Base-by-base conservation (phyloP, 2,888 invertebrate species). In the Megastigmus dorsalis region DNA sequence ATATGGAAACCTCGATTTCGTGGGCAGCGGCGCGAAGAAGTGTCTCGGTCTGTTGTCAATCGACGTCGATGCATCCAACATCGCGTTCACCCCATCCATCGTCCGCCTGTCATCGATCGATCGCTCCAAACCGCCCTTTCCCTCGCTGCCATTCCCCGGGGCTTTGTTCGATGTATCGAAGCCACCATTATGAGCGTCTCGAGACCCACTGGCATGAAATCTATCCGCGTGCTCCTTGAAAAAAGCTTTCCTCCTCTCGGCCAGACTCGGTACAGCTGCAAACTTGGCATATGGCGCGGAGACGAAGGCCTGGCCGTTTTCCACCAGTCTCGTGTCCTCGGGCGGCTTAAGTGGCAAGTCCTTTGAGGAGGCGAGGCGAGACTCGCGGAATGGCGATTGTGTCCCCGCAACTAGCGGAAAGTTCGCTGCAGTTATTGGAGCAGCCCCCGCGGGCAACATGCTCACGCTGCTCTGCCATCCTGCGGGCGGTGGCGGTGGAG, bases 1-100 rank as follows among this genome's bases (percentile, higher is more conserved):
- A 26, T n/a, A 54, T 3, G 65, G 41, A 23, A 38, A 52, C 10
- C 28, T 75, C 20, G 59, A 7, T 33, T 79, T 84, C 0, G 78
- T 68, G 0, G 80, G 60, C 41, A 86, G 60, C 5, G 84, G 85
- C 0, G 87, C 83, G 66, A 86, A 86, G 45, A 86, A 86, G 45
- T 86, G 85, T 38, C 81, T 85, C 0, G 83, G 82, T 30, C 80
- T 83, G 20, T 80, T 82, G 0, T 75, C 68, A 18, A 20, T 41
- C 5, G 26, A 33, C 18, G 33, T 10, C 54, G 52, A 52, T 15
- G 26, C 55, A 5, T 54, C 48, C 38, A 55, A 15, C 18, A 0
- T 23, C 20, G 10, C 7, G 3, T 7, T 60, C 57, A 23, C 50
- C 10, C 15, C 52, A 9, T 15, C 38, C 9, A 52, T 30, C 26